Evolutionary conservation across 2,113 vertebrate genomes (phyloP).

Genomic region (Oreotragus oreotragus): DNA sequence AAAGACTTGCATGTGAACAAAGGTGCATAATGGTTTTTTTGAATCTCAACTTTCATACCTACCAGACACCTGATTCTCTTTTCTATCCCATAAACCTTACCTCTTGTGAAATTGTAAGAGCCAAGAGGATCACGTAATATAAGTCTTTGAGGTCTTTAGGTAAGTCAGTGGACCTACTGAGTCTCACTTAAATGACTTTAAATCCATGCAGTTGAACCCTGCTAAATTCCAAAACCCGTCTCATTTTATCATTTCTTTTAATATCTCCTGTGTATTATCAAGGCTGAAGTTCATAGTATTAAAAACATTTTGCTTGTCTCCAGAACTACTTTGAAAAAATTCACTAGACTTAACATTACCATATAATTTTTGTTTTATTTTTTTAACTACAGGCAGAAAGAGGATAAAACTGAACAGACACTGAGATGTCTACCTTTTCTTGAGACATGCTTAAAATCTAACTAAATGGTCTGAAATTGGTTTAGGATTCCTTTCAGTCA

Average conservation of each 20-base stretch:
- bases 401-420: neutral
- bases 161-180: neutral
- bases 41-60: neutral
- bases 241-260: neutral
- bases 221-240: neutral
- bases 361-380: neutral
- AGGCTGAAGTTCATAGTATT: neutral
- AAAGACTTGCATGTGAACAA: neutral
- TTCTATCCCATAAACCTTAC: neutral
- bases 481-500: slow-evolving; percentile 34
- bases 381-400: neutral
- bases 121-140: neutral
- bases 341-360: neutral
- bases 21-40: neutral
- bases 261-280: slow-evolving; percentile 5
- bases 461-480: slow-evolving; percentile 33
- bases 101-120: neutral
- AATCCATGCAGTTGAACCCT: neutral
- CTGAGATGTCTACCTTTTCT: neutral
- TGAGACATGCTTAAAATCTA: slow-evolving; percentile 11
- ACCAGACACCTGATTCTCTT: neutral
- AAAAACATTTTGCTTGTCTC: slow-evolving; percentile 4
- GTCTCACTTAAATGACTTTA: neutral
- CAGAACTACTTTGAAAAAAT: slow-evolving; percentile 44
- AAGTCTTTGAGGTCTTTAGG: neutral